phyloP scores from a whole-genome alignment of 2,113 vertebrate species.

The Agelaius tricolor region DNA sequence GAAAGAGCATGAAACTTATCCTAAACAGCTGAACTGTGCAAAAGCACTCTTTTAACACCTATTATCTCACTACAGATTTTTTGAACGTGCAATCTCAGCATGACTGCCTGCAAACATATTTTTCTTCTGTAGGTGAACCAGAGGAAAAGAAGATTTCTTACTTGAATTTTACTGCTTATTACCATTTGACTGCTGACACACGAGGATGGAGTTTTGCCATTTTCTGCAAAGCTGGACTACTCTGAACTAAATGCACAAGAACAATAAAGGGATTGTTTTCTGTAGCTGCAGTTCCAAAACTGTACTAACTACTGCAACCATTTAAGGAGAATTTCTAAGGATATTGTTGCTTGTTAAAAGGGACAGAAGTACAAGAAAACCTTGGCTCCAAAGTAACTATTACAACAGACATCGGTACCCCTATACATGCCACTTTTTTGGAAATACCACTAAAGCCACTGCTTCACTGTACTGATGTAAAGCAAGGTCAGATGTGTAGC shows the following conservation, averaged over 20 bases:
- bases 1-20: background rate
- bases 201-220: accelerated
- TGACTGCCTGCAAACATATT: background rate
- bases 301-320: background rate
- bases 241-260: background rate
- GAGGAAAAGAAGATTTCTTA: background rate
- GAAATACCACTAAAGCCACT: background rate
- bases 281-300: background rate
- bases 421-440: accelerated
- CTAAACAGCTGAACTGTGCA: background rate
- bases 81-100: background rate
- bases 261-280: background rate
- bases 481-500: background rate
- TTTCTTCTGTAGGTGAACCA: background rate
- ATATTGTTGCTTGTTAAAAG: background rate
- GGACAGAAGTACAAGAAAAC: background rate
- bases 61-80: background rate
- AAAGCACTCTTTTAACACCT: background rate
- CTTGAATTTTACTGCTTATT: background rate
- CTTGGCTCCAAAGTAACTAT: background rate
- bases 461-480: background rate
- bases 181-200: background rate
- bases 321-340: background rate
- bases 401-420: background rate
- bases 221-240: background rate